Base-by-base conservation (phyloP, 1,140 invertebrate genomes). In the Microplitis mediator region DNA sequence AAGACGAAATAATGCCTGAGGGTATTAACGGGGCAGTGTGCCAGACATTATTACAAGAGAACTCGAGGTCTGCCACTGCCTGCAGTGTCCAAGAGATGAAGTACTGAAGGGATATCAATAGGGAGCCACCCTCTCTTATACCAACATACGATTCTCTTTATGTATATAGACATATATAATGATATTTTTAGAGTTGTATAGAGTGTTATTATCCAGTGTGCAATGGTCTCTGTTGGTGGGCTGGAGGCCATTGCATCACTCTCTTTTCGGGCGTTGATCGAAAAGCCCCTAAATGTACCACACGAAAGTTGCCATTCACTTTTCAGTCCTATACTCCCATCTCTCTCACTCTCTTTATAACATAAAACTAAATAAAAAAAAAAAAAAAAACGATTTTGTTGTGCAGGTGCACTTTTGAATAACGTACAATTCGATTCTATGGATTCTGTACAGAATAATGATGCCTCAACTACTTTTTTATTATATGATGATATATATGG, bases 41-140 rank as follows among this genome's bases (percentile, higher is more conserved):
- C 81, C 83, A 85, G 80, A 76, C 78, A 71, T 84, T 85, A 85
- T 85, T 85, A 85, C 80, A 85, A 85, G 81, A 80, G 80, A 4
- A 54, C 60, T 61, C 14, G 61, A 31, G 66, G 60, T 60, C 39
- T 45, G 39, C 39, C 14, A 54, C 14, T 61, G 60, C 60, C 39
- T 45, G 39, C 39, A 45, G 39, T 45, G 39, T 45, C 39, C 39
- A 45, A 45, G 39, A 45, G 39, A 45, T 45, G 39, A 11, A 45
- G 39, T 11, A 45, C 39, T 45, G 39, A 45, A 45, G 11, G 39
- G 39, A 45, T 71, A 74, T 72, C 71, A 72, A 75, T 75, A 69
- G 61, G 61, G 45, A 11, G 1, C 5, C 5, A 23, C n/a, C 52
- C 60, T 13, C 58, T 32, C 60, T 45, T 45, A 45, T 45, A 45